Conservation (phyloP, 2,113 vertebrate species). For the Microtus pennsylvanicus region DNA sequence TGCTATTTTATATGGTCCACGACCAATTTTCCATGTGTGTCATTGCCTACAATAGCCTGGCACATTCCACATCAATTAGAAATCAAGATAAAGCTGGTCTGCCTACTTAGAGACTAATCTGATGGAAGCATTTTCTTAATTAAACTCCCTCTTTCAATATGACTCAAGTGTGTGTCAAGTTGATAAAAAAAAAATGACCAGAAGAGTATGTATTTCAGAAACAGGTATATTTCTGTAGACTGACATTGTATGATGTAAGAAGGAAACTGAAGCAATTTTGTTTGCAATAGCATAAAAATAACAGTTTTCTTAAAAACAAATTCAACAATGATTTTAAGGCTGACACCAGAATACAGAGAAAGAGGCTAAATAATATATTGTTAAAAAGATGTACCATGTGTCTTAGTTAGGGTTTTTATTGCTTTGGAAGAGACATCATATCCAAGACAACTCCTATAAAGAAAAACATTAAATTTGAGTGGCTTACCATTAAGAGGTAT, state of each 20-base stretch:
- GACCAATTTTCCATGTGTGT: not conserved
- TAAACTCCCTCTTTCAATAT: not conserved
- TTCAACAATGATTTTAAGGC: not conserved
- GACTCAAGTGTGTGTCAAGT: not conserved
- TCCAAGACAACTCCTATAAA: not conserved
- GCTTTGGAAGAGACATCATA: not conserved
- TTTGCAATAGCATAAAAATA: no score
- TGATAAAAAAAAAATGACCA: not conserved
- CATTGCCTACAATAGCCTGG: not conserved
- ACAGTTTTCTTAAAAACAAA: not conserved
- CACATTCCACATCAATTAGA: not conserved
- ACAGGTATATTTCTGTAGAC: no score
- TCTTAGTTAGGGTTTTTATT: not conserved
- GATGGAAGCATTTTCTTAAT: not conserved
- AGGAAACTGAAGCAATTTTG: not conserved
- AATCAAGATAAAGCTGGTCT: not conserved
- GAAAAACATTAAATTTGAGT: not conserved
- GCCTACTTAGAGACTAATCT: not conserved
- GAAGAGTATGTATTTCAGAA: not conserved
- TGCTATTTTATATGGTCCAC: not conserved
- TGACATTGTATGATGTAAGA: no score
- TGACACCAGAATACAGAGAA: not conserved
- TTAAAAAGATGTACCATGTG: not conserved
- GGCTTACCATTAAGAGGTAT: not conserved
- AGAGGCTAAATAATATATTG: not conserved